Evolutionary conservation across 1,140 invertebrate genomes (phyloP).

Genomic region (Lerema accius): DNA sequence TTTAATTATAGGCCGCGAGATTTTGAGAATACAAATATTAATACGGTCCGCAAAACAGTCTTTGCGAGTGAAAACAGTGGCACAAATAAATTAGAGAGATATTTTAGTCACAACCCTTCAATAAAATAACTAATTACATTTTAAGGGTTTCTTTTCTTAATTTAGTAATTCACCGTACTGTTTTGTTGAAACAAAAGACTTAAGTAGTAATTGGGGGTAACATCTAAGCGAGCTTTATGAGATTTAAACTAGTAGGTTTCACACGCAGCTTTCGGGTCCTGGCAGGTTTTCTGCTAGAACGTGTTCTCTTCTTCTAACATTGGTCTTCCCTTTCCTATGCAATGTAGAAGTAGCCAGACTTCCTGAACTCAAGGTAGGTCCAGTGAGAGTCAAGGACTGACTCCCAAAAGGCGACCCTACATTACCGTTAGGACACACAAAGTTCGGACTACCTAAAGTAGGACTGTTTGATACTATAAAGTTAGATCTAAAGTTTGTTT

Average conservation of each 20-base stretch:
- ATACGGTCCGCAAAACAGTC: too few species aligned
- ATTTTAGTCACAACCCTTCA: too few species aligned
- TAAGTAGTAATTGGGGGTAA: too few species aligned
- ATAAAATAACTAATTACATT: too few species aligned
- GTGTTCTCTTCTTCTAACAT: conserved; percentile 73
- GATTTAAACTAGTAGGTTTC: conserved; percentile 25
- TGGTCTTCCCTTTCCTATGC: conserved; percentile 72
- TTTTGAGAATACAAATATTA: neutral
- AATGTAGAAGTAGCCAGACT: conserved; percentile 72
- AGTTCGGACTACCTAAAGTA: conserved; percentile 77
- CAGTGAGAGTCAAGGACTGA: conserved; percentile 63
- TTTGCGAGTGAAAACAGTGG: too few species aligned
- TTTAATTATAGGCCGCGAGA: neutral
- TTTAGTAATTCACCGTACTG: too few species aligned
- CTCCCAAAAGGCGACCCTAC: conserved; percentile 68
- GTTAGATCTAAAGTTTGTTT: conserved; percentile 70
- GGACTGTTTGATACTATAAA: conserved; percentile 70
- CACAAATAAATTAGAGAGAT: too few species aligned
- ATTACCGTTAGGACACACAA: conserved; percentile 75
- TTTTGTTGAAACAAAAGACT: too few species aligned
- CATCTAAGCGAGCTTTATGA: neutral
- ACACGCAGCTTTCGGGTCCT: conserved; percentile 75
- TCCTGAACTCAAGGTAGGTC: conserved; percentile 69
- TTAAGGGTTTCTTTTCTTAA: too few species aligned
- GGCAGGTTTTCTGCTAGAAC: conserved; percentile 74